Evolutionary conservation across 2,113 vertebrate species (phyloP).

Genomic region (Chloebia gouldiae): DNA sequence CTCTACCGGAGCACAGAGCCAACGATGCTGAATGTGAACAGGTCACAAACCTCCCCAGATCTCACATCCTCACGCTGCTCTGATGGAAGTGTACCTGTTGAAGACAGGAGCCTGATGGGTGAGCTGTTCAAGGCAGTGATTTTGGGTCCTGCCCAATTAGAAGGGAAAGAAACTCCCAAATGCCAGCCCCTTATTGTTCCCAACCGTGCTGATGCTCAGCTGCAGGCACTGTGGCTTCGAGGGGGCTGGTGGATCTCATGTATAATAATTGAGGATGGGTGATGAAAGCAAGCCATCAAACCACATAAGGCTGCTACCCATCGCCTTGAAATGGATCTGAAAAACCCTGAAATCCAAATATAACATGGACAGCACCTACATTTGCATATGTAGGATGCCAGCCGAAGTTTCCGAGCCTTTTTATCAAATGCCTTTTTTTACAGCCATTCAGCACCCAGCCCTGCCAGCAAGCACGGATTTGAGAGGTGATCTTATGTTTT

Average conservation of each 20-base stretch:
- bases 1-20: background rate
- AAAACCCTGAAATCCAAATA: slow-evolving; percentile 35
- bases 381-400: slow-evolving; percentile 14
- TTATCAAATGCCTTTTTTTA: background rate
- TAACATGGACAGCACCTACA: background rate
- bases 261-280: background rate
- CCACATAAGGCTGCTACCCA: background rate
- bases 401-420: slow-evolving; percentile 5
- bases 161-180: background rate
- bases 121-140: background rate
- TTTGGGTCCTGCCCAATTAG: background rate
- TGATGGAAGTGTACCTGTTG: background rate
- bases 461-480: background rate
- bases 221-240: background rate
- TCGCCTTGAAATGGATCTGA: background rate
- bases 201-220: background rate
- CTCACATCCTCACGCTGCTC: background rate
- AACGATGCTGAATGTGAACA: rapidly evolving
- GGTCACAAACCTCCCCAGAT: background rate
- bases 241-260: background rate
- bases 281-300: background rate
- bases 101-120: background rate
- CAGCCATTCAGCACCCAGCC: background rate
- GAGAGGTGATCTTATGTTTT: background rate
- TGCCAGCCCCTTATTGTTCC: slow-evolving; percentile 16